Evolutionary conservation across 2,888 invertebrate genomes (phyloP), one percentile per base, ranked within the genome.

Genomic region (Gisinianus flammeolus): DNA sequence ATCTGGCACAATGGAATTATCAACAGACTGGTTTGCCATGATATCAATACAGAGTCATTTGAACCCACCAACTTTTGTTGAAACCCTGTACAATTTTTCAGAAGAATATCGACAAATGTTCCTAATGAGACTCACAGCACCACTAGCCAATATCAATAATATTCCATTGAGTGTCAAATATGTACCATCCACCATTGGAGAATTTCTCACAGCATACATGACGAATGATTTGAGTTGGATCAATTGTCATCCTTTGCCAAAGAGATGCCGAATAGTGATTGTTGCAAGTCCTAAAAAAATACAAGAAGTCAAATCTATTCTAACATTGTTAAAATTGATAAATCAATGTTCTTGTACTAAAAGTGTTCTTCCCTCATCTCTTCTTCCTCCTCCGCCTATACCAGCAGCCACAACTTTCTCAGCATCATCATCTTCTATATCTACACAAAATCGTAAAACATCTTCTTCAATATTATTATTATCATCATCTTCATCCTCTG

Each of bases 11-110:
- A 26, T 80, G 33, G 80, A 80, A 44, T 66, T 73, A 22, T 62
- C 78, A 24, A 58, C 73, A 6, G 75, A 75, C 35, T 80, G 80
- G 80, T 80, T 80, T 78, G 58, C 80, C 19, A 30, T 22, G 0
- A 58, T 78, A 16, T 70, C 80, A n/a, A 10, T 78, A 19, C 70
- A 80, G 68, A 76, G 78, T 22, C 78, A 76, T 26, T 71, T n/a
- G 5, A 76, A 58, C 31, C 78, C 80, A 2, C 24, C 62, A 69
- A 70, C 28, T n/a, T 80, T 80, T 30, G 80, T 80, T 8, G 74
- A 71, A 52, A 80, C 76, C 0, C 26, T 80, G n/a, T 78, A 73
- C 69, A 70, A 76, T 52, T 80, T 80, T 68, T 68, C 70, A 1
- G 56, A 77, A 31, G 69, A 77, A 26, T 69, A 72, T 24, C 26